Evolutionary conservation across 2,797 vertebrate genomes (phyloP), one percentile per base, ranked within the genome.

Genomic region (Parotocinclus haroldoi): DNA sequence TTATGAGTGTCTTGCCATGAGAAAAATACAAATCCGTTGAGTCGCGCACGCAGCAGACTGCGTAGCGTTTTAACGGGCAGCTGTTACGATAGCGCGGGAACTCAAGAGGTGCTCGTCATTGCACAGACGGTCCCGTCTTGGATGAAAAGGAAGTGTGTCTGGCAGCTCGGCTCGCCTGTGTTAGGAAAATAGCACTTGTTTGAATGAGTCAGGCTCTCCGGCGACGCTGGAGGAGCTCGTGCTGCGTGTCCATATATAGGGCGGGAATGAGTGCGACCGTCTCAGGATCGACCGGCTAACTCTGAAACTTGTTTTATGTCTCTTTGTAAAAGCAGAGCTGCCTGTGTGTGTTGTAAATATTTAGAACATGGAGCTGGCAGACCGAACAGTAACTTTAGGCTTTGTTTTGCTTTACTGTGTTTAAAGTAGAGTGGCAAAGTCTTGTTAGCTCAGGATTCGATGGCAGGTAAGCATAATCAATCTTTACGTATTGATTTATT

Each of bases 231-330:
- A 45, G 59, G 63, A 38, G 53, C 38, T 48, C 12, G 19, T 69
- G 44, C 48, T 48, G 48, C 18, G 57, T 57, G 63, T 68, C 77
- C 76, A 72, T 76, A 79, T 79, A 76, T 79, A 76, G 78, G 78
- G 56, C 57, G 59, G 70, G 77, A 75, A 75, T 58, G 45, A 51
- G 56, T 64, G 67, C 13, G 39, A 14, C 40, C 0, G 49, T 51
- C 44, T 56, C 48, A 17, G 45, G 12, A 19, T 16, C 18, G 52
- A 54, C 42, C 63, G n/a, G 44, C 59, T 19, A 69, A 44, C 11
- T 57, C 17, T 40, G 19, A 44, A 68, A 52, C 53, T 16, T 36
- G 53, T 42, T 18, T 39, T 57, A n/a, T 58, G 13, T 50, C 61
- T 42, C 49, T 53, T 38, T 12, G 17, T 61, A 38, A 48, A 48